phyloP scores from a whole-genome alignment of 2,797 vertebrate species.

The Lacerta agilis region DNA sequence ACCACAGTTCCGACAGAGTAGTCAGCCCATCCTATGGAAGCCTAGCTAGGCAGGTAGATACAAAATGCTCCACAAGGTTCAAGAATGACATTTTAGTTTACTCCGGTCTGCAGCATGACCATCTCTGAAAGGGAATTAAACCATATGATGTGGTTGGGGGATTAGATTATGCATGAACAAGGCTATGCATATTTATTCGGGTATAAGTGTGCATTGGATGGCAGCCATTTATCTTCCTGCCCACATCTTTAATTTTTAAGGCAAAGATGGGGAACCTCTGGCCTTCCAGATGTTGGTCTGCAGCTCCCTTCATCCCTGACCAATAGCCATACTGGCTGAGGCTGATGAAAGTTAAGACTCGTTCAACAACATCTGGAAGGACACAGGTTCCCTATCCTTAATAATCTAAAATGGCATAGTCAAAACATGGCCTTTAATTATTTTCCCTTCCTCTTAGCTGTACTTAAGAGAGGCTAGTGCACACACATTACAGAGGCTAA shows the following conservation, averaged over 20 bases:
- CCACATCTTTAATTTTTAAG: neutral
- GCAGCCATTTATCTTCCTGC: neutral
- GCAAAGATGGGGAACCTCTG: too few species aligned
- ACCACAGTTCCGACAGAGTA: too few species aligned
- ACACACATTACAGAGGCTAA: neutral
- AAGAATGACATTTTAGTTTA: neutral
- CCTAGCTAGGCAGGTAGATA: neutral
- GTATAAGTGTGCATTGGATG: neutral
- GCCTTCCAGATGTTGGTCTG: too few species aligned
- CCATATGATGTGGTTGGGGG: too few species aligned
- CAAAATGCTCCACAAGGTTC: neutral
- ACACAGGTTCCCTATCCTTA: neutral
- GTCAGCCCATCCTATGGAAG: neutral
- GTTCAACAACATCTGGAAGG: too few species aligned
- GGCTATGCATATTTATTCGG: neutral
- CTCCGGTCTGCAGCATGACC: neutral
- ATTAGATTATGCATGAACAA: neutral
- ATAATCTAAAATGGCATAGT: constrained; percentile 1
- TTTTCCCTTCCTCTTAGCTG: neutral
- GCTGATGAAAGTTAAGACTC: too few species aligned
- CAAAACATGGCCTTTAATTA: neutral
- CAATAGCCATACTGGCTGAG: too few species aligned
- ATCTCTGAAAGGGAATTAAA: neutral
- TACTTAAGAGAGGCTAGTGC: neutral
- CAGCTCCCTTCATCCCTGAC: neutral